Base-by-base conservation (phyloP, 2,797 vertebrate genomes). In the Gila robusta region DNA sequence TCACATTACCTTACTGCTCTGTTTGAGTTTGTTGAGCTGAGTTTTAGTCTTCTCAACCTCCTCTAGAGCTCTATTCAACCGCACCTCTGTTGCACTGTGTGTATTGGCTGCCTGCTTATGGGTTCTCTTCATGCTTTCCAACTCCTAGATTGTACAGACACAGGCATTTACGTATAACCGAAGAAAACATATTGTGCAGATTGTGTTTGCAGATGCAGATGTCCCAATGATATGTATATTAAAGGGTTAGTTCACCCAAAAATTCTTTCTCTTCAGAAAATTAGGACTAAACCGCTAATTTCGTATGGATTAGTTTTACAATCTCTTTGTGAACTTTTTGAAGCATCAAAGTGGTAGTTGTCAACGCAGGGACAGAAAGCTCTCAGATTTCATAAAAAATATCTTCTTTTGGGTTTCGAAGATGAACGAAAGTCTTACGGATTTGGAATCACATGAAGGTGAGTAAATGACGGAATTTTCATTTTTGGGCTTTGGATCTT, bases 1-100 rank as follows among this genome's bases (percentile, higher is more conserved):
- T 79, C 23, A 54, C 23, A 52, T 79, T 92, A 98, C 98, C 96
- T 97, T 98, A 90, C 93, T 97, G 77, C 81, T 96, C 90, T 98
- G 97, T 90, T 95, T 97, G 82, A 96, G 90, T 93, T 97, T 97
- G 89, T 89, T 95, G 77, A 99, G 93, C 85, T 98, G 96, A 62
- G 87, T 87, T 93, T 97, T 99, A 49, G 95, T 93, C 88, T 86
- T 96, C 85, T 98, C 97, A 49, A 93, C 95, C 90, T 99, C 98
- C 91, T 99, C 98, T 82, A 97, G 91, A 23, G 98, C 97, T 94
- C 97, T 95, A 91, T 98, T 98, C 90, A 99, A 93, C 70, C 97
- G 96, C 47, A 98, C 95, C 87, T 99, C 97, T 4, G 91, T 94
- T 0, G 95, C 94, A 80, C 93, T 94, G 82, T 97, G 97, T 81